phyloP scores from a whole-genome alignment of 2,888 invertebrate species.

The Drosophila conformis region DNA sequence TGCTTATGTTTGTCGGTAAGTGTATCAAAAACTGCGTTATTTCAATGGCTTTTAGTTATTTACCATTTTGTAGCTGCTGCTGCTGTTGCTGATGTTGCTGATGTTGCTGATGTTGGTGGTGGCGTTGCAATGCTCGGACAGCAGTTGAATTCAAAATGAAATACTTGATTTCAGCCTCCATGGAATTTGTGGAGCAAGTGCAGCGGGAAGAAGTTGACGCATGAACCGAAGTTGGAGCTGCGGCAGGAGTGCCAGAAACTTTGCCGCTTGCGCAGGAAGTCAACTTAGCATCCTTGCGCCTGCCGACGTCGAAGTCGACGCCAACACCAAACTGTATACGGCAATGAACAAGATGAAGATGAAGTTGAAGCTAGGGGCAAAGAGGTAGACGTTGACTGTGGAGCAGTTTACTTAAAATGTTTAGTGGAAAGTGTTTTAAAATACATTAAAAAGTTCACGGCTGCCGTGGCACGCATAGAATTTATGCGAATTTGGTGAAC shows the following conservation, averaged over 20 bases:
- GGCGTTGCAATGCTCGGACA: constrained; percentile 73
- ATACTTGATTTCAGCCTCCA: constrained; percentile 80
- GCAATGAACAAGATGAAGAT: constrained; percentile 9
- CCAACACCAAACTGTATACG: constrained; percentile 1
- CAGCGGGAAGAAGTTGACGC: constrained; percentile 38
- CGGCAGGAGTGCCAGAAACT: constrained; percentile 59
- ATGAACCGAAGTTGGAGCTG: constrained; percentile 33
- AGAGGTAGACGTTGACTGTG: constrained; percentile 29
- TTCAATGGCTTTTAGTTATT: constrained; percentile 35
- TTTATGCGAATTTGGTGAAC: constrained; percentile 80
- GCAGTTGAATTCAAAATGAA: constrained; percentile 81
- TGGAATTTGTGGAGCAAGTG: constrained; percentile 67
- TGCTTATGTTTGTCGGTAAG: constrained; percentile 12
- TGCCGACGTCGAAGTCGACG: constrained; percentile 13
- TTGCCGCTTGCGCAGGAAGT: constrained; percentile 75
- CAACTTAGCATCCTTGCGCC: constrained; percentile 67
- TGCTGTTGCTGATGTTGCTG: constrained; percentile 10
- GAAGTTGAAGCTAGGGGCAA: constrained; percentile 10
- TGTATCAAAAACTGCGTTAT: constrained; percentile 42
- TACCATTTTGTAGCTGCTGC: constrained; percentile 65
- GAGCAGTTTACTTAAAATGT: constrained; percentile 79
- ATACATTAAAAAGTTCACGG: constrained; percentile 81
- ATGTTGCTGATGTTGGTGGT: constrained; percentile 31
- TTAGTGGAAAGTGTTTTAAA: constrained; percentile 82
- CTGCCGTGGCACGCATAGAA: constrained; percentile 80